A percentile compares a stretch with the other conserved stretches of the same genome.
Evolutionary conservation across 2,797 vertebrate genomes (phyloP).

Genomic region (Caiman crocodilus): DNA sequence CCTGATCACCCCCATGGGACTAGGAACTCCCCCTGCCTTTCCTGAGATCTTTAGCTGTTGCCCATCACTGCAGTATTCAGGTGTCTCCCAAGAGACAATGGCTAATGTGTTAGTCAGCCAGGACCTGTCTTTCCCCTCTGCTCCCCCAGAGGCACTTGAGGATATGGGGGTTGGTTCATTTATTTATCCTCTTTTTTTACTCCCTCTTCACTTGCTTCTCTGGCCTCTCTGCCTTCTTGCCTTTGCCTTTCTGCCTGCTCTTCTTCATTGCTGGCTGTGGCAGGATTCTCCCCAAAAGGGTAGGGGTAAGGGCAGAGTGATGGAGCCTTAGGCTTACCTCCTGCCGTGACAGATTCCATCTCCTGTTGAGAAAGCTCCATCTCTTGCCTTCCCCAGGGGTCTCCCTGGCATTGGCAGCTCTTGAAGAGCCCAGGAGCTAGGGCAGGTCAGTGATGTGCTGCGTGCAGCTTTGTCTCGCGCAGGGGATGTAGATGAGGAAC

Average conservation of each 20-base stretch:
- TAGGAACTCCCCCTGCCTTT: not conserved
- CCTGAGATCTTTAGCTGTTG: not conserved
- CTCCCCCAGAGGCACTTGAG: not conserved
- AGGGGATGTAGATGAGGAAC: no score
- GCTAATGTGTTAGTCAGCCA: not conserved
- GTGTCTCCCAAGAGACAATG: not conserved
- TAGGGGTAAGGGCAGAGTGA: no score
- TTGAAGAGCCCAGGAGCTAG: rapidly evolving
- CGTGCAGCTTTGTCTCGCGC: not conserved
- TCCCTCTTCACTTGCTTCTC: not conserved
- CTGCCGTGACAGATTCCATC: not conserved
- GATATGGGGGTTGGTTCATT: not conserved
- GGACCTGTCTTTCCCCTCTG: not conserved
- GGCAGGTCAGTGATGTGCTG: rapidly evolving
- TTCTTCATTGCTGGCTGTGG: not conserved
- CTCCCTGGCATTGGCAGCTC: not conserved
- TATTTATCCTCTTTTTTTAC: not conserved
- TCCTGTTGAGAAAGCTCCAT: not conserved
- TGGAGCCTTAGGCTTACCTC: no score
- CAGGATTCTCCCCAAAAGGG: no score
- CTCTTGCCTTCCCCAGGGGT: not conserved
- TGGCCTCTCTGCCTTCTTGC: slow-evolving; percentile 4
- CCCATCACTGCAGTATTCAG: not conserved
- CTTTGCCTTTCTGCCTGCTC: not conserved
- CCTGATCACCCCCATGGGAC: not conserved